Conservation (phyloP, 2,113 vertebrate species). For the Podocnemis expansa region DNA sequence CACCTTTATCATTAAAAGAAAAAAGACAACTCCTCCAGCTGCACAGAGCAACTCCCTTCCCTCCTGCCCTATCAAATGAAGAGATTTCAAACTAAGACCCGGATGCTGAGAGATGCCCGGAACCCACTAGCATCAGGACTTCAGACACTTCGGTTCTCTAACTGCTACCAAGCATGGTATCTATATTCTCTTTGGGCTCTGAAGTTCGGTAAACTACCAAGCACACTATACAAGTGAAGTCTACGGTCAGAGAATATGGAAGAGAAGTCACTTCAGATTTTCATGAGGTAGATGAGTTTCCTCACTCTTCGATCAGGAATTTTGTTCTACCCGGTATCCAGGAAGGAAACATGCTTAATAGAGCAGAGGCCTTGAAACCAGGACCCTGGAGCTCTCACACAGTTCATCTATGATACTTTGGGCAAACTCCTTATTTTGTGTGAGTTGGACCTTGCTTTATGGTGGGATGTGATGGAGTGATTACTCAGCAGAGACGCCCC, state of each 20-base stretch:
- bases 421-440: neutral
- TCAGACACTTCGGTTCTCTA: neutral
- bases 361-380: neutral
- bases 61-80: neutral
- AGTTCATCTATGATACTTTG: neutral
- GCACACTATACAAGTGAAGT: neutral
- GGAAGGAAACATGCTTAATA: neutral
- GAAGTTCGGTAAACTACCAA: neutral
- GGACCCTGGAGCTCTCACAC: neutral
- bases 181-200: neutral
- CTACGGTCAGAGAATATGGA: neutral
- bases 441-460: neutral
- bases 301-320: neutral
- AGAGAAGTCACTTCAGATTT: neutral
- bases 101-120: neutral
- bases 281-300: neutral
- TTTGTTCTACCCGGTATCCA: neutral
- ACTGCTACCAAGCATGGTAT: neutral
- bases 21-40: neutral
- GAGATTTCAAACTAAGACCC: neutral
- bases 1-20: neutral
- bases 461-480: neutral
- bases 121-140: neutral
- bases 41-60: neutral
- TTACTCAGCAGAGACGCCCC: neutral